Evolutionary conservation across 2,888 invertebrate genomes (phyloP), one percentile per base, ranked within the genome.

Genomic region (Cactoblastis cactorum): DNA sequence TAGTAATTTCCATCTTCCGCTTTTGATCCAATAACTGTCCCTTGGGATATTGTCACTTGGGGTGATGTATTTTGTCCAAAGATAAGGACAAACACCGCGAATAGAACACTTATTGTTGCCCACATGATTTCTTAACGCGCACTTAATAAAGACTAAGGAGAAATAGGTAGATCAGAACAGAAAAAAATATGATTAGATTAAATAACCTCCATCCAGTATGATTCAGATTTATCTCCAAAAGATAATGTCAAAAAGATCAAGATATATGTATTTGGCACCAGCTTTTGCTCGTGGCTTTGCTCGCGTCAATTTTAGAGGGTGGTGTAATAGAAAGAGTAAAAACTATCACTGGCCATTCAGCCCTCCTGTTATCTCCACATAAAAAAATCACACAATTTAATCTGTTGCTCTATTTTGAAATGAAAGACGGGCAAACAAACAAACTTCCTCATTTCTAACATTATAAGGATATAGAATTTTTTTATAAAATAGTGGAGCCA

Each of bases 11-110:
- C 76, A 60, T 77, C 69, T 1, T 54, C 14, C 9, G 74, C 65
- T 0, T 53, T 32, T n/a, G 73, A 63, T 1, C 88, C 88, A 2
- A 73, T 45, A 0, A 87, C 74, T 1, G 57, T 63, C 24, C 86
- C 88, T 65, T 85, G 84, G 0, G 50, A 12, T 46, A 80, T 79
- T 0, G 46, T 66, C 6, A 83, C 83, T 3, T 52, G 38, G 3
- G 75, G 74, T 14, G 22, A 3, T 4, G 50, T 46, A 18, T 50
- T 46, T 60, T 70, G 69, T 18, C 69, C 67, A 14, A 56, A 45
- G 51, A 57, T 58, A 51, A 57, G 45, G 41, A 62, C 50, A 34
- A 66, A 45, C 11, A 69, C 45, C 1, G 68, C 28, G 38, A 53
- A 65, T 57, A 60, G 61, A 32, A 65, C 38, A 45, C 56, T 51